Conservation (phyloP, 2,113 vertebrate species). For the Ochotona curzoniae region DNA sequence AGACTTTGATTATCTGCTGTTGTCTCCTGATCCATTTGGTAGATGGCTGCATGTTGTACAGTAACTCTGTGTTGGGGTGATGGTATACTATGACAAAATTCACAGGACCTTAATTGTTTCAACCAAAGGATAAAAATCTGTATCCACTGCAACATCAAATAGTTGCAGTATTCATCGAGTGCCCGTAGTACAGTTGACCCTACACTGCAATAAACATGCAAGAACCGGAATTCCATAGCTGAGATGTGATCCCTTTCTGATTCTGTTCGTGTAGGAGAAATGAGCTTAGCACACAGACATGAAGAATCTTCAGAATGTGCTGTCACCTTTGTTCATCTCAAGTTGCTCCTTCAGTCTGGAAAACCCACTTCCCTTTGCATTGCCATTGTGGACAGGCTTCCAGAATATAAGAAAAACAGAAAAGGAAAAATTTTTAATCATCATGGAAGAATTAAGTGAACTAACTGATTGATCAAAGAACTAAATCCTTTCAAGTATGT, state of each 20-base stretch:
- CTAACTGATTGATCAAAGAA: background rate
- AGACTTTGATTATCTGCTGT: background rate
- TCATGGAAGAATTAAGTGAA: slow-evolving; percentile 2
- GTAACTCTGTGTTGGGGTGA: background rate
- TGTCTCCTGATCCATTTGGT: background rate
- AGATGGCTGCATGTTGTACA: background rate
- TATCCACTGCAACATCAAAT: background rate
- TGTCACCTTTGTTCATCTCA: background rate
- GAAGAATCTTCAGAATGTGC: background rate
- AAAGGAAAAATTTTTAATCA: background rate
- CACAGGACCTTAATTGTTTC: background rate
- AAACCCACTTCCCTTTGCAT: background rate
- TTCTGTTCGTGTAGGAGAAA: background rate
- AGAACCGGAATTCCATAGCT: background rate
- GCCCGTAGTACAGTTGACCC: background rate
- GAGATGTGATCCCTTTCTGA: background rate
- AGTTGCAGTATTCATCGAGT: background rate
- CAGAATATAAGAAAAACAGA: background rate
- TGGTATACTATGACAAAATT: background rate
- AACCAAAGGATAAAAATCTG: background rate
- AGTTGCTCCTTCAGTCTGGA: background rate
- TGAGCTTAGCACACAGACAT: background rate
- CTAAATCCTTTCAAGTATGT: background rate
- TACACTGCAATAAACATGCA: background rate
- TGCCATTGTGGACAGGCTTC: background rate